Evolutionary conservation across 2,888 invertebrate species (phyloP), one percentile per base, ranked within the genome.

Genomic region (Harpalus rubripes): DNA sequence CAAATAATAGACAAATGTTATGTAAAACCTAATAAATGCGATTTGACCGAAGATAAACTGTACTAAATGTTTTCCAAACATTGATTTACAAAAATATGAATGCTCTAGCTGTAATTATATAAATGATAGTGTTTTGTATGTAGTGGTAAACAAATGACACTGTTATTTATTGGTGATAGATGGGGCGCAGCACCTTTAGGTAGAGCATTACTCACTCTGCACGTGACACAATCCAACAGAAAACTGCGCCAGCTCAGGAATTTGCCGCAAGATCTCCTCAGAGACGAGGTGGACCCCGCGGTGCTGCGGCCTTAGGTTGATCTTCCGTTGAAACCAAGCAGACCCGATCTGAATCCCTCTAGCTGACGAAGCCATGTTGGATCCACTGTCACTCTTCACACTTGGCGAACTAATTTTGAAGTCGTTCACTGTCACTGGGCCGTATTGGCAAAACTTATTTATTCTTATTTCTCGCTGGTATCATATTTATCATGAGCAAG

Each of bases 271-370:
- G 90, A 99, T 97, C 93, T 98, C 98, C 92, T 99, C 98, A 88
- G 98, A 98, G 89, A 99, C 97, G 90, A 98, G 94, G 93, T 99
- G 98, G 91, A 98, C 98, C 90, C 98, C 98, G 91, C 98, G 94
- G 92, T 98, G 98, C 92, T 98, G 98, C 90, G 98, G 97, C 92
- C 98, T 94, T 92, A 99, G 94, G 93, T 97, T 97, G 92, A 99
- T 96, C 94, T 98, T 98, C 93, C 97, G 96, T 93, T 99, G 98
- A 94, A 98, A 98, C 98, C 98, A 99, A 93, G 98, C 98, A 92
- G 97, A 97, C 92, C 98, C 98, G 91, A 96, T 96, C 94, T 97
- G 97, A 92, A 98, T 96, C 92, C 97, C 97, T 93, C 96, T 91
- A 92, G 91, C 93, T 93, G 96, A 96, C 92, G 96, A 96, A 94